Conservation (phyloP, 2,113 vertebrate genomes). For the Motacilla tschutschensis region DNA sequence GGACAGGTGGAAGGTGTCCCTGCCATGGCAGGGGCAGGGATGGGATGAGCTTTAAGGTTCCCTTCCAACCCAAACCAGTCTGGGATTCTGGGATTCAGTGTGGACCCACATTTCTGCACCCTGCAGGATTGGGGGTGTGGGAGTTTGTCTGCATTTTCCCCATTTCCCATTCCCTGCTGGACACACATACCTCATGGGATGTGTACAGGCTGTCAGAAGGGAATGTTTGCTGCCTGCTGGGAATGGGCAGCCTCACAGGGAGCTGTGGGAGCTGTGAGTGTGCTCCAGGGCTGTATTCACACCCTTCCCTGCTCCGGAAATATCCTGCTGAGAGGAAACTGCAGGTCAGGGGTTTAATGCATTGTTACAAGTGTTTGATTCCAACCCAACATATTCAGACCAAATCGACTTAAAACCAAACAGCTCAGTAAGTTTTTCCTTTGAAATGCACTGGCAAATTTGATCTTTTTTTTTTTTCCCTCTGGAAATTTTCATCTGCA, state of each 20-base stretch:
- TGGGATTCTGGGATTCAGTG: not conserved
- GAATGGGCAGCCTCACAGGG: not conserved
- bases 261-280: not conserved
- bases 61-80: not conserved
- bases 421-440: not conserved
- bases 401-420: not conserved
- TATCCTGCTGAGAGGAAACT: not conserved
- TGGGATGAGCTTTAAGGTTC: not conserved
- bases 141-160: not conserved
- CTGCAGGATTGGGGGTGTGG: not conserved
- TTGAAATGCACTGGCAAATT: not conserved
- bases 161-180: not conserved
- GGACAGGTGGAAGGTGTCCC: not conserved
- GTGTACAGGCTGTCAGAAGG: not conserved
- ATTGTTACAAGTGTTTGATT: constrained; percentile 33
- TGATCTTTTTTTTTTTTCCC: not conserved
- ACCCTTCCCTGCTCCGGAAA: constrained; percentile 34
- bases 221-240: not conserved
- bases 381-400: not conserved
- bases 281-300: not conserved
- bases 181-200: not conserved
- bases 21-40: not conserved
- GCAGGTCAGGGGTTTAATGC: constrained; percentile 19
- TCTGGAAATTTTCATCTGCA: not conserved
- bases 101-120: not conserved